Conservation (phyloP, 2,113 vertebrate genomes). For the Lichenostomus cassidix region DNA sequence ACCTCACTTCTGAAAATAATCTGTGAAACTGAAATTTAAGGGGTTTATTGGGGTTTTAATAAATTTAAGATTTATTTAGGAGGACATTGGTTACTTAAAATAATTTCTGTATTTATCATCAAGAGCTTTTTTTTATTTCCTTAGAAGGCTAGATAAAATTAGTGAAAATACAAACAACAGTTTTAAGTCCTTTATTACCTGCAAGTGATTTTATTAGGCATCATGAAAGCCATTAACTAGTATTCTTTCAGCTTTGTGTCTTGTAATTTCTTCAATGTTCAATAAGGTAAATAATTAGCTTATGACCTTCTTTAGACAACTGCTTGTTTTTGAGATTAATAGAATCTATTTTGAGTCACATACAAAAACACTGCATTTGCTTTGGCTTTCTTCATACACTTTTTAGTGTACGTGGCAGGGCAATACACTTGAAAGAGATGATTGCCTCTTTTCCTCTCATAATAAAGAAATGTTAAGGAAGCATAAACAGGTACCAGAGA, state of each 20-base stretch:
- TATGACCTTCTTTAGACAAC: background rate
- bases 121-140: background rate
- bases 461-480: background rate
- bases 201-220: background rate
- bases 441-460: background rate
- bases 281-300: background rate
- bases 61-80: background rate
- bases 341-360: background rate
- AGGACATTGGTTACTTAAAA: background rate
- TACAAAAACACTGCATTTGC: background rate
- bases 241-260: background rate
- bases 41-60: background rate
- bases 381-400: background rate
- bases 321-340: background rate
- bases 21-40: background rate
- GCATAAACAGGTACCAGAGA: background rate
- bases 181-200: background rate
- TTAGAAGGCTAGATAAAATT: background rate
- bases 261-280: background rate
- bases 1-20: background rate
- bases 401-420: background rate
- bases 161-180: background rate
- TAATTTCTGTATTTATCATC: background rate
- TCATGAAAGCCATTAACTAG: background rate
- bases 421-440: background rate